phyloP scores from a whole-genome alignment of 2,113 vertebrate genomes.

The Eulemur rufifrons region DNA sequence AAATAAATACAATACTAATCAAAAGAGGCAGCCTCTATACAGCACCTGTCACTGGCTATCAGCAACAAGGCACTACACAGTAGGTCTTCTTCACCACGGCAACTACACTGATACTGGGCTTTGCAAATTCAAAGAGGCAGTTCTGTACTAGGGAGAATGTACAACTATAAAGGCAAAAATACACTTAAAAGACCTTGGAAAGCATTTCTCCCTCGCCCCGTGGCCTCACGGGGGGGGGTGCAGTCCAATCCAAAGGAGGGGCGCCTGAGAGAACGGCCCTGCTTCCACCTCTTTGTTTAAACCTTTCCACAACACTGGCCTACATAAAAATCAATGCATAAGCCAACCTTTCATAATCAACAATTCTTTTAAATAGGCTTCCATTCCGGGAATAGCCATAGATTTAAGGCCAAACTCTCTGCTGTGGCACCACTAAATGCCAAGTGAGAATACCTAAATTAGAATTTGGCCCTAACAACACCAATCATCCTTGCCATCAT shows the following conservation, averaged over 20 bases:
- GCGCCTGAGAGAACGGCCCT: background rate
- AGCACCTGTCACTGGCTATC: conserved; percentile 38
- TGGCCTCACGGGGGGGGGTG: background rate
- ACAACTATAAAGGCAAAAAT: conserved; percentile 28
- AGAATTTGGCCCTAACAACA: conserved; percentile 28
- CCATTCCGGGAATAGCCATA: conserved; percentile 27
- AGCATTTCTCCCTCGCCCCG: background rate
- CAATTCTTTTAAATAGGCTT: conserved; percentile 54
- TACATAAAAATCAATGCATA: conserved; percentile 62
- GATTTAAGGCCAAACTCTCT: conserved; percentile 49
- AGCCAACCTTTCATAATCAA: conserved; percentile 37
- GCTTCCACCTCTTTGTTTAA: conserved; percentile 46
- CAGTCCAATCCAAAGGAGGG: background rate
- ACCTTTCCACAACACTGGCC: conserved; percentile 22
- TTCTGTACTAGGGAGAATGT: background rate
- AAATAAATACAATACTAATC: conserved; percentile 58
- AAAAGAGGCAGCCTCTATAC: conserved; percentile 45
- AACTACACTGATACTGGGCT: background rate
- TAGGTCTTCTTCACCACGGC: conserved; percentile 56
- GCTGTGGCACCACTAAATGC: background rate
- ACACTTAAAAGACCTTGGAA: conserved; percentile 15
- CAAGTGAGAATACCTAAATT: conserved; percentile 47
- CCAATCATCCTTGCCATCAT: background rate
- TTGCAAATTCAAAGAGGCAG: conserved; percentile 51
- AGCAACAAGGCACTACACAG: background rate